Evolutionary conservation across 2,113 vertebrate genomes (phyloP).

Genomic region (Corvus hawaiiensis): DNA sequence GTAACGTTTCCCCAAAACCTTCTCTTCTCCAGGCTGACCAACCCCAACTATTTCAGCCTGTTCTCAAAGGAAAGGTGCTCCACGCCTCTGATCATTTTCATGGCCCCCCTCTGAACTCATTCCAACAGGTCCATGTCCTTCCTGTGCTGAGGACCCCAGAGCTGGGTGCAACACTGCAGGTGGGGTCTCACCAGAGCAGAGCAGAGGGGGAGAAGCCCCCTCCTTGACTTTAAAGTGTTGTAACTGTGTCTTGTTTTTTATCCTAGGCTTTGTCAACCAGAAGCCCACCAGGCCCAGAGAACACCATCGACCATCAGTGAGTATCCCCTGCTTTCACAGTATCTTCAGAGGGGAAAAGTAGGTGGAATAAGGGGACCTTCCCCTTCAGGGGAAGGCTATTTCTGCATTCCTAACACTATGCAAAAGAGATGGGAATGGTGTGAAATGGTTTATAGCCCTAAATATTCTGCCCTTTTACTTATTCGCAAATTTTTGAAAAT

Average conservation of each 20-base stretch:
- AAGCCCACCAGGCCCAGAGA: not conserved
- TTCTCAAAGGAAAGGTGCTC: not conserved
- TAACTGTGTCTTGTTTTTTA: not conserved
- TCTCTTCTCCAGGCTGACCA: not conserved
- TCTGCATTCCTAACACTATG: not conserved
- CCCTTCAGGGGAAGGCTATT: not conserved
- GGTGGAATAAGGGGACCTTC: not conserved
- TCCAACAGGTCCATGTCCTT: not conserved
- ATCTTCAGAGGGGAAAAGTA: not conserved
- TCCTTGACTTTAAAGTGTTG: not conserved
- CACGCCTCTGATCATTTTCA: rapidly evolving
- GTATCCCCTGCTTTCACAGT: not conserved
- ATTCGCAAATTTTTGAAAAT: not conserved
- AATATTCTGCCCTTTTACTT: not conserved
- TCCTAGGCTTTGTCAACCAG: constrained; percentile 41
- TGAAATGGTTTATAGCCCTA: not conserved
- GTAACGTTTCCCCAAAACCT: not conserved
- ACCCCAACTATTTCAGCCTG: not conserved
- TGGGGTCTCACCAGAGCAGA: not conserved
- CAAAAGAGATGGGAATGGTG: not conserved
- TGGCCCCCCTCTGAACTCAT: rapidly evolving
- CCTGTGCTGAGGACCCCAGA: not conserved
- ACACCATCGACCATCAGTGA: constrained; percentile 43
- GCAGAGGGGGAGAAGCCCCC: not conserved
- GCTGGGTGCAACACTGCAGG: not conserved